Evolutionary conservation across 2,888 invertebrate species (phyloP).

Genomic region (Macrophya annulata): DNA sequence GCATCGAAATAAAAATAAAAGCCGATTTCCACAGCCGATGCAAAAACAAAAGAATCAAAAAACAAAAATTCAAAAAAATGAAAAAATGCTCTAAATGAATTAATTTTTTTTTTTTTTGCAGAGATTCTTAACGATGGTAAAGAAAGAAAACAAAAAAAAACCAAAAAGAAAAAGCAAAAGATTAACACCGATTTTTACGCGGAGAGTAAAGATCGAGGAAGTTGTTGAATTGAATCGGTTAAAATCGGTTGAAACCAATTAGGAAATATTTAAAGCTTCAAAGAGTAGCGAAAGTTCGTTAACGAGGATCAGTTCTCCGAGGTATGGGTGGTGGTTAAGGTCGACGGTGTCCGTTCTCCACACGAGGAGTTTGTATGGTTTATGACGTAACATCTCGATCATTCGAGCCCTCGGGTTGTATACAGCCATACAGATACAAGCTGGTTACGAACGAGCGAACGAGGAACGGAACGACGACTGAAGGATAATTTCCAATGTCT

Average conservation of each 20-base stretch:
- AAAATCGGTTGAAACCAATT: constrained; percentile 39
- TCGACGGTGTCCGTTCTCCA: constrained; percentile 21
- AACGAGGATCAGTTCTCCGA: constrained; percentile 58
- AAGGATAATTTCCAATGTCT: constrained; percentile 49
- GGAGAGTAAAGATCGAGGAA: neutral
- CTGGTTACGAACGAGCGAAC: neutral
- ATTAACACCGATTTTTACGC: neutral
- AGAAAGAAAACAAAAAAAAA: neutral
- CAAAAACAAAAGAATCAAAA: neutral
- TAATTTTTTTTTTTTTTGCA: no score
- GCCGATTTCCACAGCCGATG: neutral
- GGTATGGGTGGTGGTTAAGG: constrained; percentile 53
- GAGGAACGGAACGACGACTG: neutral
- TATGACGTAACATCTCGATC: constrained; percentile 53
- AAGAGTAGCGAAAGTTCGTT: constrained; percentile 48
- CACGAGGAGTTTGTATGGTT: constrained; percentile 44
- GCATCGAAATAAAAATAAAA: neutral
- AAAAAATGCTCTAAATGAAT: neutral
- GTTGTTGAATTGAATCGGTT: neutral
- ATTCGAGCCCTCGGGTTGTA: constrained; percentile 40
- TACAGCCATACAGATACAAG: neutral
- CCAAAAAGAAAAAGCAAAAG: neutral
- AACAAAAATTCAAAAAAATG: neutral
- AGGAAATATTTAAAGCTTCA: constrained; percentile 51
- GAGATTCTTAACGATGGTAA: neutral